Evolutionary conservation across 1,140 invertebrate genomes (phyloP).

Genomic region (Asobara japonica): DNA sequence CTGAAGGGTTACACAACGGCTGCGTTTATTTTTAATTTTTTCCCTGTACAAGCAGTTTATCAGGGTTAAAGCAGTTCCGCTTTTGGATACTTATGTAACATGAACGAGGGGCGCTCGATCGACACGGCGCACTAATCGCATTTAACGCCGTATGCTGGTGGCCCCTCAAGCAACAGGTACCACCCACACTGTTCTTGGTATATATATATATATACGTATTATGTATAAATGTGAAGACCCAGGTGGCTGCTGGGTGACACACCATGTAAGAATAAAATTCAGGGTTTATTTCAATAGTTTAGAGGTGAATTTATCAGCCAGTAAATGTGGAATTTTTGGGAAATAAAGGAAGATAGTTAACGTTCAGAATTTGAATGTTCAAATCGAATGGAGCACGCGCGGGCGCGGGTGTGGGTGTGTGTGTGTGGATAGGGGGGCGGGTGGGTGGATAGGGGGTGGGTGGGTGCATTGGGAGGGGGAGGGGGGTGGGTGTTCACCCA

Average conservation of each 20-base stretch:
- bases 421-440: too few species aligned
- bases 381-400: too few species aligned
- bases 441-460: too few species aligned
- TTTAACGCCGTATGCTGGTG: conserved; percentile 11
- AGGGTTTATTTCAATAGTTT: not conserved
- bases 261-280: not conserved
- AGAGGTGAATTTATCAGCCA: not conserved
- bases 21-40: not conserved
- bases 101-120: not conserved
- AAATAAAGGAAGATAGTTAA: too few species aligned
- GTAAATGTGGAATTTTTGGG: too few species aligned
- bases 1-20: not conserved
- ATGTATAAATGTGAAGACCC: conserved; percentile 6
- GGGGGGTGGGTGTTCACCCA: too few species aligned
- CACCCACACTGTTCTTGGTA: not conserved
- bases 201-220: conserved; percentile 2
- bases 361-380: too few species aligned
- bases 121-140: conserved; percentile 8
- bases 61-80: not conserved
- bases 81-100: not conserved
- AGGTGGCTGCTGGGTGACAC: not conserved
- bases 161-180: conserved; percentile 21
- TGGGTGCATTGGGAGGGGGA: too few species aligned
- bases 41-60: not conserved
- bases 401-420: too few species aligned